Evolutionary conservation across 2,797 vertebrate genomes (phyloP), one percentile per base, ranked within the genome.

Genomic region (Argya squamiceps): DNA sequence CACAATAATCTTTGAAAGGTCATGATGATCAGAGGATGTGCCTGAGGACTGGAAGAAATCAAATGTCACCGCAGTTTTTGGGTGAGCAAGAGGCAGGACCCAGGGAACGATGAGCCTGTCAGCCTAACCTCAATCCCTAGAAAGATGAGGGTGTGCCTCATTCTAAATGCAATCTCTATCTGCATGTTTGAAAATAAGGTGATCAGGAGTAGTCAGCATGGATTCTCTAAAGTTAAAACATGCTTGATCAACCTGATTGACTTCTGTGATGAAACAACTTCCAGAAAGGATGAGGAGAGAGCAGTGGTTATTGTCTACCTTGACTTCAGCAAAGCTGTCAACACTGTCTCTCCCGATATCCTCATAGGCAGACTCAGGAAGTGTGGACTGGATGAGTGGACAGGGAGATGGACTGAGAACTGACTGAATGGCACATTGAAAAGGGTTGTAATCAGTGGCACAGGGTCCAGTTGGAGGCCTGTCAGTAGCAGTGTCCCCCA

Each of bases 401-500:
- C 29, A 52, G 23, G 6, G 16, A 85, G 29, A 17, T 53, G 55
- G 63, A n/a, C 18, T 39, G 55, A n/a, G 39, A 68, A 60, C 6
- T 29, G n/a, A 2, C 39, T 20, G 29, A 60, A 76, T 11, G 37
- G 15, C 46, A n/a, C 9, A 6, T 59, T 1, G 3, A 8, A 44
- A 22, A 68, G 53, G 9, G n/a, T 4, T 3, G 2, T 29, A 24
- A 60, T 29, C 10, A n/a, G 46, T 23, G 19, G 37, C 19, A 37
- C 22, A 52, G 44, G 18, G 22, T 58, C 32, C 12, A 15, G 3
- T 1, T 44, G 18, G 0, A 76, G 37, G 37, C 15, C n/a, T 52
- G 27, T 37, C 62, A 52, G 3, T 7, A 0, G n/a, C 1, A 0
- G 9, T 37, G 29, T 8, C 23, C 23, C 19, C 15, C 15, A 52